Conservation (phyloP, 2,113 vertebrate genomes). For the Lepus timidus region DNA sequence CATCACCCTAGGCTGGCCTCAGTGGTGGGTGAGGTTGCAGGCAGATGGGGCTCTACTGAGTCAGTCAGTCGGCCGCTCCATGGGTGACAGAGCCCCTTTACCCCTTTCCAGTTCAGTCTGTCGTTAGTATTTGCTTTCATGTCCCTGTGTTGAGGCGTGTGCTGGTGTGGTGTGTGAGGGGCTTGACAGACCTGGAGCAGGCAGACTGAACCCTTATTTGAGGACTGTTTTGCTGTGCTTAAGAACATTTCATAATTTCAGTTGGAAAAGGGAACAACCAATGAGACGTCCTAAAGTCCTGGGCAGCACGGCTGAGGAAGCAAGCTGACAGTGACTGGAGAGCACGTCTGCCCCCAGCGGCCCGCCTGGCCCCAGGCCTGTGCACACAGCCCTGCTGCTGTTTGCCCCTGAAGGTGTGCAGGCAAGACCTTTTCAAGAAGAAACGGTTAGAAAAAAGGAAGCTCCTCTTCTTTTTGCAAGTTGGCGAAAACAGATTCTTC, state of each 20-base stretch:
- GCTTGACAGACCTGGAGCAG: neutral
- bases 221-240: constrained; percentile 32
- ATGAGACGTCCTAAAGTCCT: constrained; percentile 30
- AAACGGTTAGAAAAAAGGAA: too few relatives aligned
- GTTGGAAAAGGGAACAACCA: constrained; percentile 69
- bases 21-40: constrained; percentile 18
- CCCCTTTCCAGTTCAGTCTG: neutral
- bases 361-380: neutral
- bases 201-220: neutral
- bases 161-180: neutral
- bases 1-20: constrained; percentile 52
- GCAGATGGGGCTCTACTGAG: constrained; percentile 53
- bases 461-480: too few relatives aligned
- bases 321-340: neutral
- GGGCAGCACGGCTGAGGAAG: neutral
- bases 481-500: too few relatives aligned
- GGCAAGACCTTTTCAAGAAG: too few relatives aligned
- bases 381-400: too few relatives aligned
- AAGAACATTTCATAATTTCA: constrained; percentile 44
- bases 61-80: neutral
- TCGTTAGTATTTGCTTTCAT: constrained; percentile 14
- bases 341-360: rapidly evolving
- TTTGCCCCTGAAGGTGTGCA: too few relatives aligned
- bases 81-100: constrained; percentile 32
- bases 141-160: constrained; percentile 52